Conservation (phyloP, 1,140 invertebrate genomes). For the Sitobion miscanthi region DNA sequence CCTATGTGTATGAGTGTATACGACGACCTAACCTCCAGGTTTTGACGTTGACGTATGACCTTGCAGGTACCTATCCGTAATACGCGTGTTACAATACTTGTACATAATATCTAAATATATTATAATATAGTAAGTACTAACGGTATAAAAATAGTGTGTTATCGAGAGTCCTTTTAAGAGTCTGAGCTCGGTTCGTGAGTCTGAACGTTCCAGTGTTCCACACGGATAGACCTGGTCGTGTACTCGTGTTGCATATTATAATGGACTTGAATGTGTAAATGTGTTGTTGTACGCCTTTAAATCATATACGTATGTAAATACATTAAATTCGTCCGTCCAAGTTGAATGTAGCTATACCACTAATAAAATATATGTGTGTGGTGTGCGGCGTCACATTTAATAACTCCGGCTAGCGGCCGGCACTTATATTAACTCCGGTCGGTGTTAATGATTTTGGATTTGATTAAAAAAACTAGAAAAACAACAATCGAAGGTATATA, state of each 20-base stretch:
- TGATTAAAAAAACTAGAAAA: constrained; percentile 1
- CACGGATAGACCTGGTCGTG: not conserved
- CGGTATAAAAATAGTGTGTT: constrained; percentile 13
- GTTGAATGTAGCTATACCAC: not conserved
- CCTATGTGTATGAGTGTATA: not conserved
- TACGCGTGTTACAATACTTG: not conserved
- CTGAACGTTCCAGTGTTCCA: constrained; percentile 19
- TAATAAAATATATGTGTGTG: not conserved
- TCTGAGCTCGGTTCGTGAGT: not conserved
- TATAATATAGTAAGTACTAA: not conserved
- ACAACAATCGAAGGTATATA: not conserved
- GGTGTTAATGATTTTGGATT: not conserved
- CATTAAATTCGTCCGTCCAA: not conserved
- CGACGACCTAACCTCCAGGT: not conserved
- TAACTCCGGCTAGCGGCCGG: not conserved
- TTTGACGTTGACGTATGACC: constrained; percentile 24
- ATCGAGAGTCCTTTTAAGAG: constrained; percentile 19
- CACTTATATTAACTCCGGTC: not conserved
- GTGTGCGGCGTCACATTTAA: not conserved
- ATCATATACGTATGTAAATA: not conserved
- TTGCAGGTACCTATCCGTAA: not conserved
- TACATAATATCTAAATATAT: not conserved
- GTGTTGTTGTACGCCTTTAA: not conserved
- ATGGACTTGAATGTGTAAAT: not conserved
- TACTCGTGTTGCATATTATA: not conserved